These are phyloP conservation scores for Allobates femoralis DNA, from an alignment of 2,797 vertebrate species.

Conservation along the genomic window DNA sequence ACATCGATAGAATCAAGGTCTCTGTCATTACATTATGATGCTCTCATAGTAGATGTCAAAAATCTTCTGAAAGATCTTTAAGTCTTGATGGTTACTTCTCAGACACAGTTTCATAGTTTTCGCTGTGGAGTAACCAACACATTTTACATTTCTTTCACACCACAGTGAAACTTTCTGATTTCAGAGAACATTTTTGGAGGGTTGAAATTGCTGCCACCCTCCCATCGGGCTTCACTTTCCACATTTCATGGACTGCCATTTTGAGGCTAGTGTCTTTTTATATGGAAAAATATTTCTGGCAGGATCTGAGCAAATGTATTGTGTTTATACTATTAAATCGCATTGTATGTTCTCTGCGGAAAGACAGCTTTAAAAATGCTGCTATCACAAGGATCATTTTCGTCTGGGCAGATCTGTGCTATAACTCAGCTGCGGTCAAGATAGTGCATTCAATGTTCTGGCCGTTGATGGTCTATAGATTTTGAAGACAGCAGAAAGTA, in stretches of 20 bases:
- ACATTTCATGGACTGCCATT: neutral
- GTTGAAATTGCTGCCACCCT: neutral
- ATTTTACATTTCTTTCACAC: neutral
- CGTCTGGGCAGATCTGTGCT: neutral
- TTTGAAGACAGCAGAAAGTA: neutral
- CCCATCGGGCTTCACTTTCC: neutral
- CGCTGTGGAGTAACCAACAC: neutral
- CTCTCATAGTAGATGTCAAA: too few relatives aligned
- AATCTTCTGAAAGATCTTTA: too few relatives aligned
- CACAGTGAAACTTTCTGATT: neutral
- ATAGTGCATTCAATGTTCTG: neutral
- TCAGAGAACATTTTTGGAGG: neutral
- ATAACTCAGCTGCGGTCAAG: neutral
- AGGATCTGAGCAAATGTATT: neutral
- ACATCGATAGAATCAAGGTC: too few relatives aligned
- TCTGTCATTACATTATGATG: too few relatives aligned
- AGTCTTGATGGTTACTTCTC: neutral
- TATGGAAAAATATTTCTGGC: neutral
- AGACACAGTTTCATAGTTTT: neutral
- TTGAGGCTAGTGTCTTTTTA: neutral
- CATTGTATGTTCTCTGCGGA: neutral
- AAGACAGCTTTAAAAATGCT: neutral
- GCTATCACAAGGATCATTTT: neutral
- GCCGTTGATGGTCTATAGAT: slow-evolving; percentile 1
- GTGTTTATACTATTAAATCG: neutral